A percentile compares a stretch with the other conserved stretches of the same genome.
These are phyloP conservation scores for Sebastes jordani DNA, from an alignment of 2,797 vertebrate species.

Conservation along the genomic window DNA sequence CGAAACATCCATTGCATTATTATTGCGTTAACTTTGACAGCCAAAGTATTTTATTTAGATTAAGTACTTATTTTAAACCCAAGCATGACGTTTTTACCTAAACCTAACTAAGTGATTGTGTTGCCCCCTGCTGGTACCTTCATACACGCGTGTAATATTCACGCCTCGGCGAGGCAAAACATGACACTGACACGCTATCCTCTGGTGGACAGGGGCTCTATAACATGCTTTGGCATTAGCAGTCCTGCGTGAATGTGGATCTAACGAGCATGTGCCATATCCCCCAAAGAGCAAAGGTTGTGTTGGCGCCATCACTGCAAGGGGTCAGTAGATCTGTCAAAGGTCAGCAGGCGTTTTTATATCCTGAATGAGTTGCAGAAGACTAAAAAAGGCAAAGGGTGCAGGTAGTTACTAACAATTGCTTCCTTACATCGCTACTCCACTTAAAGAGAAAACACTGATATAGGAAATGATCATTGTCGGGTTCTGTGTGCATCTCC, in stretches of 20 bases:
- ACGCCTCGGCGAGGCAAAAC: not conserved
- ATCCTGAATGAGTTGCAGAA: not conserved
- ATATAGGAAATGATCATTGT: not conserved
- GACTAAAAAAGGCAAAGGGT: not conserved
- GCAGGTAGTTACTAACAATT: not conserved
- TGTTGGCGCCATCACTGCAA: not conserved
- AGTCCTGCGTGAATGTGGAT: conserved; percentile 10
- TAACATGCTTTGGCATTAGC: not conserved
- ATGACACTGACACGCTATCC: not conserved
- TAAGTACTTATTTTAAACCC: not conserved
- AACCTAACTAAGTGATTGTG: not conserved
- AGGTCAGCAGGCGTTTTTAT: conserved; percentile 5
- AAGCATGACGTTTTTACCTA: not conserved
- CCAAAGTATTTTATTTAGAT: not conserved
- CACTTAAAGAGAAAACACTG: not conserved
- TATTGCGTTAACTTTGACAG: too few species aligned
- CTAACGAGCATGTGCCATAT: not conserved
- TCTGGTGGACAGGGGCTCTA: not conserved
- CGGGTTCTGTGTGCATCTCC: conserved; percentile 8
- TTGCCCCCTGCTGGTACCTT: not conserved
- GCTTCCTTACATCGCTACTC: not conserved
- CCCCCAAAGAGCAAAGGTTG: not conserved
- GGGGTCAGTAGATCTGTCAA: conserved; percentile 2
- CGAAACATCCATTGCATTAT: too few species aligned
- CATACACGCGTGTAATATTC: not conserved